Base-by-base conservation (phyloP, 2,888 invertebrate species). In the Caenorhabditis sp. region DNA sequence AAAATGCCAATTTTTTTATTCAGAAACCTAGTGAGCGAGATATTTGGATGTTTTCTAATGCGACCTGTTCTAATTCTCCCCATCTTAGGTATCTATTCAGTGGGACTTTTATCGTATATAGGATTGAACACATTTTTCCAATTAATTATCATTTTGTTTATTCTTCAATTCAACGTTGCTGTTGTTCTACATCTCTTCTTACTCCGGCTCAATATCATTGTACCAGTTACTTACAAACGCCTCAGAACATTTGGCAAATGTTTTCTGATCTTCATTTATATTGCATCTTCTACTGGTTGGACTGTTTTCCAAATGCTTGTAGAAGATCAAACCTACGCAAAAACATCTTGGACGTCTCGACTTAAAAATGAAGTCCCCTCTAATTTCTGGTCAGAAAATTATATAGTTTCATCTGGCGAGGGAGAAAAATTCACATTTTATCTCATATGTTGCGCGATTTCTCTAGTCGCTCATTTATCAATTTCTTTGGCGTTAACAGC, bases 61-160 rank as follows among this genome's bases (percentile, higher is more conserved):
- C 61, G 70, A n/a, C 70, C 70, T 14, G 65, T 70, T 27, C 64
- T 70, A 3, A 53, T 70, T 2, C 70, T 70, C 7, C 70, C 70
- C 8, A 65, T 65, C 12, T 60, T 70, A 27, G 70, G 70, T 10
- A 17, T 70, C 4, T 65, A 70, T 49, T 60, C 69, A 0, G 56
- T 56, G 36, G 69, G 69, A 23, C 12, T 65, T 25, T 21, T 70
- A 14, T 56, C 58, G 20, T 58, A 26, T 25, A 27, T 61, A 1
- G 21, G 58, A 2, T 12, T 70, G 31, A 50, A 61, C 23, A 57
- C 63, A 1, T 69, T 64, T 36, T 17, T 61, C 20, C 69, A 69
- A 64, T 25, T 64, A 26, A 57, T 64, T 8, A 23, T 64, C 0
- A 31, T 69, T 10, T 64, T 69, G 20, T 54, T 59, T 36, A 36